phyloP scores from a whole-genome alignment of 2,113 vertebrate species.

The Oncorhynchus clarkii region DNA sequence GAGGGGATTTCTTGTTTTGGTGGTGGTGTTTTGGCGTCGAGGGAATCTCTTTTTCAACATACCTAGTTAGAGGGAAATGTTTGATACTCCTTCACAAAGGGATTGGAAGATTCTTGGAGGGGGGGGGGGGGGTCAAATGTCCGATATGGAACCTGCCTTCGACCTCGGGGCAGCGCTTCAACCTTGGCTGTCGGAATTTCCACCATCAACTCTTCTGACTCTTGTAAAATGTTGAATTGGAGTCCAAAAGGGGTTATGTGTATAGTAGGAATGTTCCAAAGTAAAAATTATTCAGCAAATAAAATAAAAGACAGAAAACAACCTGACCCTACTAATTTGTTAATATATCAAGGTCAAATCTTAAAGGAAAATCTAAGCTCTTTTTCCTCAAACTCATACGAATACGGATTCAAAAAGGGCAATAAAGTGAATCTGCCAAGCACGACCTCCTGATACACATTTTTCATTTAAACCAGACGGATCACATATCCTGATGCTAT shows the following conservation, averaged over 20 bases:
- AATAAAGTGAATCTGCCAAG: conserved; percentile 15
- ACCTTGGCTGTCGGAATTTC: background rate
- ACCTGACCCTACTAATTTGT: background rate
- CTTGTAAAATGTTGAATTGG: background rate
- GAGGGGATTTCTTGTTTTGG: background rate
- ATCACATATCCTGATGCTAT: conserved; percentile 34
- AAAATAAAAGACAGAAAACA: background rate
- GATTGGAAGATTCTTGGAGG: background rate
- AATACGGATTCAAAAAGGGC: too few species aligned
- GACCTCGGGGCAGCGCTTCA: background rate
- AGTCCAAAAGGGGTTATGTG: too few species aligned
- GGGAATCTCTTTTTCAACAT: background rate
- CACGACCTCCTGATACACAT: conserved; percentile 22
- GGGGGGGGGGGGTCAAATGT: background rate
- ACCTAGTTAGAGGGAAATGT: background rate
- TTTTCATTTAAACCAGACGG: conserved; percentile 32
- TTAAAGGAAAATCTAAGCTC: background rate
- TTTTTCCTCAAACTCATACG: background rate
- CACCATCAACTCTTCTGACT: background rate
- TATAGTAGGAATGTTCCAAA: background rate
- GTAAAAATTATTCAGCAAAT: background rate
- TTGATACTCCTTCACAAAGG: background rate
- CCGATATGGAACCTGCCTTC: background rate
- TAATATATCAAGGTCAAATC: background rate
- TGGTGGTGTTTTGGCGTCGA: background rate